Evolutionary conservation across 2,113 vertebrate species (phyloP), one percentile per base, ranked within the genome.

Genomic region (Pollachius pollachius): DNA sequence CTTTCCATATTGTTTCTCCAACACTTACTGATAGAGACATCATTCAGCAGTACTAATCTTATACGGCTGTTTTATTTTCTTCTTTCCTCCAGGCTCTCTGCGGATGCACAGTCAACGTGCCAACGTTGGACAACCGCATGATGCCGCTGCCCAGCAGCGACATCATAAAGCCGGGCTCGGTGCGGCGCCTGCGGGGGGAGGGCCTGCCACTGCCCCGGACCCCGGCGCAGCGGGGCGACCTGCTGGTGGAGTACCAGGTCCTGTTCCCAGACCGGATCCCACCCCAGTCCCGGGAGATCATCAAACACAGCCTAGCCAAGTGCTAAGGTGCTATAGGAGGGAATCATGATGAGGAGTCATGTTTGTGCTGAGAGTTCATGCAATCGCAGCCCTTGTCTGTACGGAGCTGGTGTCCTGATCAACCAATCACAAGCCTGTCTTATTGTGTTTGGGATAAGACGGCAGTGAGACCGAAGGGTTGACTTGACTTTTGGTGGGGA

Each of bases 201-300:
- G 97, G 97, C 1, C 94, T 99, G 77, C 97, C 97, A 23, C 90
- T 95, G 71, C 93, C 95, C 68, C 97, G 97, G 83, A 95, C 94
- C 77, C 96, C 96, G 30, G 92, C 91, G 66, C 95, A 97, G 87
- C 91, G 95, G 0, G 97, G 97, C 70, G 97, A 99, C 90, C 86
- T 98, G 82, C 93, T 99, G 60, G 96, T 98, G 8, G 96, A 99
- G 86, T 99, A 98, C 91, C 96, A 98, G 92, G 95, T 99, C 89
- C 91, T 93, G 75, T 99, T 99, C 89, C 97, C 97, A 0, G 97
- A 99, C 91, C 94, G 96, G 89, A 96, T 99, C 90, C 94, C 96
- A 25, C 97, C 96, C 1, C 95, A 96, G 88, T 97, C 95, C 1
- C 92, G 95, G 67, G 97, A 97, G 83, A 97, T 98, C 90, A 95